Conservation (phyloP, 1,140 invertebrate species). For the Drosophila pruinosa region DNA sequence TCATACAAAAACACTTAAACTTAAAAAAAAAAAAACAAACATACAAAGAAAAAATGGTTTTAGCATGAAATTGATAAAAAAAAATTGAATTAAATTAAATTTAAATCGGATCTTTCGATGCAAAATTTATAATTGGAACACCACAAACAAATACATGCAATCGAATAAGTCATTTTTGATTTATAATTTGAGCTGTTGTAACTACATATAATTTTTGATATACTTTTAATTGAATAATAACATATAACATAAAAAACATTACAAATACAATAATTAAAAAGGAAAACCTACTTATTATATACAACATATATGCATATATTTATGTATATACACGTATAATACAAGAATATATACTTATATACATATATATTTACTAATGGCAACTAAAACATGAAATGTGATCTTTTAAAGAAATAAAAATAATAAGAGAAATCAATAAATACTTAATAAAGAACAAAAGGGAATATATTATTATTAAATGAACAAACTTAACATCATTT, state of each 20-base stretch:
- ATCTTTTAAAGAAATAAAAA: conserved; percentile 81
- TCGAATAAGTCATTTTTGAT: conserved; percentile 21
- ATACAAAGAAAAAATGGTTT: conserved; percentile 15
- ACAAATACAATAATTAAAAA: conserved; percentile 54
- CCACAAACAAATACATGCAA: conserved; percentile 42
- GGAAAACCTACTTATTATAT: conserved; percentile 66
- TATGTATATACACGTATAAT: conserved; percentile 70
- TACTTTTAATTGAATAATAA: conserved; percentile 35
- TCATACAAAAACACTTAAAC: conserved; percentile 18
- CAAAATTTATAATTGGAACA: conserved; percentile 55
- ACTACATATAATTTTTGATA: conserved; percentile 53
- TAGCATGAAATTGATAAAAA: conserved; percentile 25
- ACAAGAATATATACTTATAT: conserved; percentile 57
- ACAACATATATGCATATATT: conserved; percentile 70
- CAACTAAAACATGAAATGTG: conserved; percentile 82
- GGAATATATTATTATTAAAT: conserved; percentile 19
- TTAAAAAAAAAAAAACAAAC: conserved; percentile 11
- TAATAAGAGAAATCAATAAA: conserved; percentile 59
- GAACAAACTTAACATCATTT: conserved; percentile 31
- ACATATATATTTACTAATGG: conserved; percentile 73
- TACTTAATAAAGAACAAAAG: conserved; percentile 9
- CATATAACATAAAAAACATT: conserved; percentile 13
- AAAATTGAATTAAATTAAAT: not conserved
- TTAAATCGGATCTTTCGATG: conserved; percentile 65
- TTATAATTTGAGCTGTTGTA: conserved; percentile 43